A percentile compares a stretch with the other conserved stretches of the same genome.
phyloP scores from a whole-genome alignment of 2,888 invertebrate species.

The Trichogramma dendrolimi region DNA sequence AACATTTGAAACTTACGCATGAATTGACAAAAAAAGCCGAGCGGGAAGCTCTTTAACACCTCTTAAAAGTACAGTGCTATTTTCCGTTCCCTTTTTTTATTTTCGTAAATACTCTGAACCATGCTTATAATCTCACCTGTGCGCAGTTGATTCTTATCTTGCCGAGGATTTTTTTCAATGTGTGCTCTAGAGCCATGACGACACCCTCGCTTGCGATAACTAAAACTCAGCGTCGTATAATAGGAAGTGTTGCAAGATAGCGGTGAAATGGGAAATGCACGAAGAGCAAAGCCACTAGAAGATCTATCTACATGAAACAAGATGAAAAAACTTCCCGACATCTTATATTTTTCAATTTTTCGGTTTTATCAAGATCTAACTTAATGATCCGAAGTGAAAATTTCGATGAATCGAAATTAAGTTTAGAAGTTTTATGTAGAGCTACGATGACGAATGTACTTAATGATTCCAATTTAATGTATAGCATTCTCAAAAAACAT shows the following conservation, averaged over 20 bases:
- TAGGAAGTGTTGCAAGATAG: background rate
- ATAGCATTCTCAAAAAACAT: too few relatives aligned
- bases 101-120: background rate
- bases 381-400: conserved; percentile 14
- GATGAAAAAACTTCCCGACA: too few relatives aligned
- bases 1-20: too few relatives aligned
- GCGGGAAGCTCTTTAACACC: background rate
- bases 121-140: conserved; percentile 35
- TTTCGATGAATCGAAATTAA: background rate
- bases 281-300: background rate
- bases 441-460: too few relatives aligned
- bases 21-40: too few relatives aligned
- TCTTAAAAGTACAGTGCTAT: conserved; percentile 9
- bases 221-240: background rate
- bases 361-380: conserved; percentile 15
- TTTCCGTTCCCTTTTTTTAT: background rate
- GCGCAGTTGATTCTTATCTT: conserved; percentile 34
- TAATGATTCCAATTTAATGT: too few relatives aligned
- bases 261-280: background rate
- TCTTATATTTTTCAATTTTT: background rate
- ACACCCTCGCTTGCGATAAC: conserved; percentile 30
- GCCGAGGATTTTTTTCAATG: conserved; percentile 27
- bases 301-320: too few relatives aligned
- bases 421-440: too few relatives aligned
- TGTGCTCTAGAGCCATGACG: conserved; percentile 45